These are phyloP conservation scores for Camponotus floridanus DNA, from an alignment of 1,140 invertebrate species.

Conservation along the genomic window DNA sequence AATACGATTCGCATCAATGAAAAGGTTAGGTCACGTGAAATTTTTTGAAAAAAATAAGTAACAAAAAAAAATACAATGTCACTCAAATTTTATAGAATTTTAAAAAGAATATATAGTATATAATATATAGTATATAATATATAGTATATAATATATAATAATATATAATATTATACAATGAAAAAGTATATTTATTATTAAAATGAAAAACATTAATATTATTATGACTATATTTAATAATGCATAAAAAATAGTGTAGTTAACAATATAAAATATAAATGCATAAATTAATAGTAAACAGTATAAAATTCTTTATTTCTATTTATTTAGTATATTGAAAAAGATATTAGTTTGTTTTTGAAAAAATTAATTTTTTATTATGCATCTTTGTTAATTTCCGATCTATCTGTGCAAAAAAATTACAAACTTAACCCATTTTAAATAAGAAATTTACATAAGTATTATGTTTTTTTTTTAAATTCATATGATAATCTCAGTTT, in stretches of 20 bases:
- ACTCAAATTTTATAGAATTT: neutral
- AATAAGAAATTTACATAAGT: neutral
- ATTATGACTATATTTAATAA: too few relatives aligned
- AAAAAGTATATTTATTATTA: too few relatives aligned
- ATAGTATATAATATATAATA: neutral
- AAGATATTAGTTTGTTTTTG: too few relatives aligned
- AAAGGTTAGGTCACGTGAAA: neutral
- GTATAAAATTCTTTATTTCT: too few relatives aligned
- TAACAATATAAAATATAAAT: too few relatives aligned
- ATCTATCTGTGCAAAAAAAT: too few relatives aligned
- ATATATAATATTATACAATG: too few relatives aligned
- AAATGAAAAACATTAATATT: too few relatives aligned
- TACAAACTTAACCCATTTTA: neutral
- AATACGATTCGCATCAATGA: neutral
- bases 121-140: neutral
- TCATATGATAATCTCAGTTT: neutral
- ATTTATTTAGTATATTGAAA: too few relatives aligned
- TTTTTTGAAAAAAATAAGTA: neutral
- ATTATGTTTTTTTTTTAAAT: neutral
- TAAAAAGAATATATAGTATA: slow-evolving; percentile 3
- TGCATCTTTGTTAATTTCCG: neutral
- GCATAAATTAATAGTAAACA: too few relatives aligned
- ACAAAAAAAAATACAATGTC: slow-evolving; percentile 1
- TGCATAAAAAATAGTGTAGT: too few relatives aligned
- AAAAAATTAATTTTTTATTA: neutral